Conservation (phyloP, 53 echinoderm and acorn worm genomes). For the Temnopleurus reevesii region DNA sequence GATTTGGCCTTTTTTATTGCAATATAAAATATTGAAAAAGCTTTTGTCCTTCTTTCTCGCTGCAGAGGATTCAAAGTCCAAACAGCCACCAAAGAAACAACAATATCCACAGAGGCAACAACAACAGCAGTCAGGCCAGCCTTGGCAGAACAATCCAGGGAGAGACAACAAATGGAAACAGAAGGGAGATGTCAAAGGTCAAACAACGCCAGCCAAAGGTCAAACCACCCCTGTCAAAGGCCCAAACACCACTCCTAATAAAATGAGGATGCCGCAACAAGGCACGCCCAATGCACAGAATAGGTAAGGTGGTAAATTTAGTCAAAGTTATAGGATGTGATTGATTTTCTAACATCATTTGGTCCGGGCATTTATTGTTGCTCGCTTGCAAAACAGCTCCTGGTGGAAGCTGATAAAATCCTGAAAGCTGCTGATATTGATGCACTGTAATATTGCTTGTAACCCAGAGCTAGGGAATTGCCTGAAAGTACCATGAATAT, state of each 20-base stretch:
- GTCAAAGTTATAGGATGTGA: too few species aligned
- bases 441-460: too few species aligned
- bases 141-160: neutral
- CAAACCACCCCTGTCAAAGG: neutral
- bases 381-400: too few species aligned
- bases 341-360: too few species aligned
- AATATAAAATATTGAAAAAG: too few species aligned
- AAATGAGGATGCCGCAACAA: neutral
- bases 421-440: too few species aligned
- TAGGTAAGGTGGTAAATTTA: neutral
- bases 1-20: too few species aligned
- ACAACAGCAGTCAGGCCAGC: neutral
- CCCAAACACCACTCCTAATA: neutral
- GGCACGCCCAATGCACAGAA: neutral
- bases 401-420: too few species aligned
- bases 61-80: neutral
- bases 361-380: too few species aligned
- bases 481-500: too few species aligned
- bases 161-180: conserved; percentile 18
- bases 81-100: neutral
- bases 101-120: conserved; percentile 12
- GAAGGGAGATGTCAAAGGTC: conserved; percentile 45
- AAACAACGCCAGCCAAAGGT: neutral
- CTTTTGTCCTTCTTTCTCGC: too few species aligned
- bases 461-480: too few species aligned